phyloP scores from a whole-genome alignment of 1,140 invertebrate species.

The Pseudomyrmex cubaensis region DNA sequence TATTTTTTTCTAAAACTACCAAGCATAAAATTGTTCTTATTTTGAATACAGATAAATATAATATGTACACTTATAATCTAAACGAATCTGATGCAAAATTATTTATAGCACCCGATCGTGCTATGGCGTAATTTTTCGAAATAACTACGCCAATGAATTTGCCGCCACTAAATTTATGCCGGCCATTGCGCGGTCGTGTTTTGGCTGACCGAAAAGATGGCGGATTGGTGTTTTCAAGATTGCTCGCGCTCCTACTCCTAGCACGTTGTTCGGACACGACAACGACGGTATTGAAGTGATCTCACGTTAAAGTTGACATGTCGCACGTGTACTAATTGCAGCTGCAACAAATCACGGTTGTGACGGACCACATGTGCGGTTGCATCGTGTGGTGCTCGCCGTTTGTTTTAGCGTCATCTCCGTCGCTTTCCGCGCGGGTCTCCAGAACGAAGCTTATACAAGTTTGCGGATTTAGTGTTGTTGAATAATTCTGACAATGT shows the following conservation, averaged over 20 bases:
- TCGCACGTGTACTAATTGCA: background rate
- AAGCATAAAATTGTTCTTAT: too few species aligned
- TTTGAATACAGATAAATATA: too few species aligned
- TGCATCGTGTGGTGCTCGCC: background rate
- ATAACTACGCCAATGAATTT: background rate
- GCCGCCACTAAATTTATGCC: slow-evolving; percentile 55
- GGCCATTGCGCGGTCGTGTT: slow-evolving; percentile 79
- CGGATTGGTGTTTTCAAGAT: slow-evolving; percentile 76
- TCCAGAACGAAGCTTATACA: background rate
- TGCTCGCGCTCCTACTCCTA: slow-evolving; percentile 42
- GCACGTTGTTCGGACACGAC: slow-evolving; percentile 19
- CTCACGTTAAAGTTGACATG: slow-evolving; percentile 60
- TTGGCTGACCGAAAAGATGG: slow-evolving; percentile 78
- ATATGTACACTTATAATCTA: too few species aligned
- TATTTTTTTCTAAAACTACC: too few species aligned
- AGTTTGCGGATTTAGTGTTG: slow-evolving; percentile 19
- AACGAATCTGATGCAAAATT: too few species aligned
- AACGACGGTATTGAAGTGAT: slow-evolving; percentile 36
- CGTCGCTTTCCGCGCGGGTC: background rate
- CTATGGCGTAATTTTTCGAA: background rate
- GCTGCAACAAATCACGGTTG: slow-evolving; percentile 19
- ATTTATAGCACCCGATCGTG: background rate
- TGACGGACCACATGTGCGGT: slow-evolving; percentile 4
- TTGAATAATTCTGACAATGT: slow-evolving; percentile 16
- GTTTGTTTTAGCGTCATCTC: slow-evolving; percentile 33